A percentile compares a stretch with the other conserved stretches of the same genome.
These are phyloP conservation scores for Rutilus rutilus DNA, from an alignment of 2,113 vertebrate species.

Conservation along the genomic window DNA sequence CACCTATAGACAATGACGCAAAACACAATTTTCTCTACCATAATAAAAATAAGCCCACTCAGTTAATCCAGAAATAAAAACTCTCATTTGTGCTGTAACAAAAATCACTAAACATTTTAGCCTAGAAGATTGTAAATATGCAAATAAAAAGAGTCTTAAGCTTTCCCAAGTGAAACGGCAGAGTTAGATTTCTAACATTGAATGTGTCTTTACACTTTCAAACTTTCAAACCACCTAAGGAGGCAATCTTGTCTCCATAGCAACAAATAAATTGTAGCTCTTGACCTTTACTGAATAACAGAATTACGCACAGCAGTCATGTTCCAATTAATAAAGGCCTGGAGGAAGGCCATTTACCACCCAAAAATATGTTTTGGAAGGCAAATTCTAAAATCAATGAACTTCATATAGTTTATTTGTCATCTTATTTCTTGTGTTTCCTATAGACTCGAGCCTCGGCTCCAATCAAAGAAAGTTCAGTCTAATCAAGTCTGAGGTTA, in stretches of 20 bases:
- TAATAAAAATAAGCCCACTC: background rate
- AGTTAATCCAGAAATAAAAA: background rate
- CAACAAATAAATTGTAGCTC: conserved; percentile 47
- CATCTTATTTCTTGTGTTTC: background rate
- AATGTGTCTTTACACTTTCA: background rate
- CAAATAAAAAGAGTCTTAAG: background rate
- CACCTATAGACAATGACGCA: background rate
- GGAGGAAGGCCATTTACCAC: conserved; percentile 27
- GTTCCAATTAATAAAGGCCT: conserved; percentile 55
- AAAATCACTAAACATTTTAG: background rate
- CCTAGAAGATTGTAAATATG: background rate
- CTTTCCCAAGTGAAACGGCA: background rate
- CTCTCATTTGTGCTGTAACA: background rate
- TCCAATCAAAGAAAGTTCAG: conserved; percentile 22
- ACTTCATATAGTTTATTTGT: background rate
- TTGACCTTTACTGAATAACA: conserved; percentile 55
- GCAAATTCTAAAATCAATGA: background rate
- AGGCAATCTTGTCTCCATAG: conserved; percentile 46
- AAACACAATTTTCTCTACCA: background rate
- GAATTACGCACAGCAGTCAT: conserved; percentile 51
- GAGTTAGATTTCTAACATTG: background rate
- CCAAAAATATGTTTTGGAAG: conserved; percentile 9
- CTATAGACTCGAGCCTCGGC: background rate
- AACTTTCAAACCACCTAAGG: background rate
- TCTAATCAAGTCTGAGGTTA: conserved; percentile 6